Percentiles rank a stretch among this genome's conserved stretches.
Evolutionary conservation across 2,113 vertebrate genomes (phyloP).

Genomic region (Larimichthys polyactis): DNA sequence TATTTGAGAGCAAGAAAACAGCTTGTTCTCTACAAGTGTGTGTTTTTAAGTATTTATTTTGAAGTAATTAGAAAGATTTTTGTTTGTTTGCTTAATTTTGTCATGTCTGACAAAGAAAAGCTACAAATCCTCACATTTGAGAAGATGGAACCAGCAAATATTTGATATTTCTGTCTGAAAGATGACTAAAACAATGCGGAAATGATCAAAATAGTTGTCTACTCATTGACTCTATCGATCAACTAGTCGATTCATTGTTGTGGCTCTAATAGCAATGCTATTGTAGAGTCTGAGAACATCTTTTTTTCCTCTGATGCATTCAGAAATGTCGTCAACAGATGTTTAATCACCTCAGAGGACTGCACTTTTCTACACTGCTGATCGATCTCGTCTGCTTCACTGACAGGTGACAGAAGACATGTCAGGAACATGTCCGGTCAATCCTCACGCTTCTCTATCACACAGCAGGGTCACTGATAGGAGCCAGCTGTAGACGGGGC

Average conservation of each 20-base stretch:
- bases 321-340: neutral
- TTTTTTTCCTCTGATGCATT: neutral
- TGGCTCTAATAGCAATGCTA: neutral
- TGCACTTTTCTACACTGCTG: neutral
- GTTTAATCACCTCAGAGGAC: neutral
- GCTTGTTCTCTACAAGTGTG: neutral
- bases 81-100: neutral
- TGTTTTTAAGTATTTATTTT: neutral
- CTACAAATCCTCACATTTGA: neutral
- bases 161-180: neutral
- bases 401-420: constrained; percentile 50
- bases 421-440: constrained; percentile 50
- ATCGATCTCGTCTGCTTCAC: constrained; percentile 15
- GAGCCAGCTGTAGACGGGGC: constrained; percentile 35
- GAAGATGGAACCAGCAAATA: neutral
- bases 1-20: neutral
- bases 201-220: neutral
- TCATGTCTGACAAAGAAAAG: neutral
- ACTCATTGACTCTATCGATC: neutral
- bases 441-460: constrained; percentile 34
- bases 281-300: too few species aligned
- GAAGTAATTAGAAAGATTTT: neutral
- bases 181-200: neutral
- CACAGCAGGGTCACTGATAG: constrained; percentile 31
- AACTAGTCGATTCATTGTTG: neutral